Base-by-base conservation (phyloP, 2,113 vertebrate genomes). In the Corynorhinus townsendii region DNA sequence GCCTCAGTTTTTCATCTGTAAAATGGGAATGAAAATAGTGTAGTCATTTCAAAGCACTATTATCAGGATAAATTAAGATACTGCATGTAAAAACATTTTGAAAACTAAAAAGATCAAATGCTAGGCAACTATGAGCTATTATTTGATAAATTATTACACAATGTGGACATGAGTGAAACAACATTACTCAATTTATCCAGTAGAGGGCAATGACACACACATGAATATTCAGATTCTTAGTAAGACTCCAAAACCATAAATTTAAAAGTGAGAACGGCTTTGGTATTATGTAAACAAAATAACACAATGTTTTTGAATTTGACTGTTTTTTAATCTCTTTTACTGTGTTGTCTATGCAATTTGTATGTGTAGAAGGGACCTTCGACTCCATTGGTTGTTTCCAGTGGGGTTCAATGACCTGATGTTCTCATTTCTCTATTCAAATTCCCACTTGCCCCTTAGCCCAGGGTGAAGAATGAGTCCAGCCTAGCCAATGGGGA, bases 151-250 rank as follows among this genome's bases (percentile, higher is more conserved):
- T 73, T 85, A 12, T 64, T 80, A 56, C 26, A 52, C 35, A 14
- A 8, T 8, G 16, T 26, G 30, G 47, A 43, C 9, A 40, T 3
- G 43, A 56, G 3, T 17, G 68, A 95, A 62, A 54, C 28, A 62
- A 83, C 17, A 0, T 92, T 96, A 80, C 93, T 82, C 28, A 30
- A 15, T 75, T 45, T 71, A 47, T 83, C 96, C 97, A 97, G 96
- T 95, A 97, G 97, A 96, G 95, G 96, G 97, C 96, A 94, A 80
- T 93, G 73, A 26, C 40, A 94, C 62, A 92, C 38, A 59, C 35
- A 28, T 43, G 47, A 62, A 87, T 94, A 88, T 90, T 80, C 20
- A 49, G 66, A 93, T 85, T 82, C 43, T 71, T 86, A 40, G 35
- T 71, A 83, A 79, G n/a, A 86, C 17, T 73, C 12, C 26, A 20